Evolutionary conservation across 2,888 invertebrate species (phyloP).

Genomic region (Salpingus planirostris): DNA sequence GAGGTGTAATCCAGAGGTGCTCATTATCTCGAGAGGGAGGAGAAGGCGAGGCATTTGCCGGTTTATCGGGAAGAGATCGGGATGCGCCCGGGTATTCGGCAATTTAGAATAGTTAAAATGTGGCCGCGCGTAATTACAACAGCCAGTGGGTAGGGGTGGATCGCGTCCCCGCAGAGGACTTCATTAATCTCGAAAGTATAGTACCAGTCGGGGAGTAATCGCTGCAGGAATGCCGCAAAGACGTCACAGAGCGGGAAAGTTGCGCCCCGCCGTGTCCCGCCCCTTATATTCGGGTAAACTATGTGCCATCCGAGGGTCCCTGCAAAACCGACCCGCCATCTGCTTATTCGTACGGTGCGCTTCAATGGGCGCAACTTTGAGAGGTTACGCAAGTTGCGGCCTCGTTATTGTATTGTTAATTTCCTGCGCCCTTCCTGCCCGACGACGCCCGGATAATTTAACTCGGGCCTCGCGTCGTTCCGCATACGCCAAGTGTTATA

Average conservation of each 20-base stretch:
- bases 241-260: constrained; percentile 13
- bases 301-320: constrained; percentile 17
- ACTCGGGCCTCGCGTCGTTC: constrained; percentile 1
- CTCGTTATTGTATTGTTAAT: constrained; percentile 23
- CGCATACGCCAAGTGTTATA: no score
- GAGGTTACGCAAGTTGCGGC: constrained; percentile 23
- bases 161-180: constrained; percentile 16
- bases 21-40: no score
- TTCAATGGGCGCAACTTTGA: constrained; percentile 21
- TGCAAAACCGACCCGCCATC: no score
- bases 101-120: constrained; percentile 6
- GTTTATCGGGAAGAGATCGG: no score
- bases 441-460: constrained; percentile 10
- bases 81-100: constrained; percentile 4
- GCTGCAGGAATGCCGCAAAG: constrained; percentile 15
- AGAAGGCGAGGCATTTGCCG: no score
- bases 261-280: constrained; percentile 8
- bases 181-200: constrained; percentile 18
- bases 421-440: constrained; percentile 6
- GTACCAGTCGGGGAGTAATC: constrained; percentile 11
- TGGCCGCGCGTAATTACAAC: constrained; percentile 10
- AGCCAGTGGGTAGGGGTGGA: no score
- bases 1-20: no score
- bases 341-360: constrained; percentile 24
- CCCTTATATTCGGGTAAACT: constrained; percentile 14